These are phyloP conservation scores for Nomada lathburiana DNA, from an alignment of 2,888 invertebrate genomes.

Conservation along the genomic window DNA sequence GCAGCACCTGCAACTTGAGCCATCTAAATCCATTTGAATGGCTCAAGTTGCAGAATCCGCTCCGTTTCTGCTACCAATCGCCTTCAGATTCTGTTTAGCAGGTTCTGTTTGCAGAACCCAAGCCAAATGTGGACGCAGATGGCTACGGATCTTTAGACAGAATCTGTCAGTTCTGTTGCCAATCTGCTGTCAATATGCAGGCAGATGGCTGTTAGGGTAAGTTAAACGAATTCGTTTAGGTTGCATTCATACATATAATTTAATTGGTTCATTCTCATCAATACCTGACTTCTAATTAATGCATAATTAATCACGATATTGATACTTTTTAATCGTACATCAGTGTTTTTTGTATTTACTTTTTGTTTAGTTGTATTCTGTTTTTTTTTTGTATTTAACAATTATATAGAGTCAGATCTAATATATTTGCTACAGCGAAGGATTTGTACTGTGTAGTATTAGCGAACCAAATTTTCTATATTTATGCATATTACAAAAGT, in stretches of 20 bases:
- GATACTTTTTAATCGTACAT: not conserved
- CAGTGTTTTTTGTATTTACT: constrained; percentile 15
- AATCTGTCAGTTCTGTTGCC: too few relatives aligned
- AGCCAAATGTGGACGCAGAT: too few relatives aligned
- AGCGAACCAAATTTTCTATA: constrained; percentile 49
- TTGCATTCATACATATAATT: constrained; percentile 11
- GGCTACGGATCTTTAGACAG: too few relatives aligned
- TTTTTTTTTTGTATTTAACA: not conserved
- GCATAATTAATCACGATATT: constrained; percentile 1
- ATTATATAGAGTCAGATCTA: constrained; percentile 18
- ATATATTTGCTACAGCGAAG: not conserved
- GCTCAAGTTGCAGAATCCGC: too few relatives aligned
- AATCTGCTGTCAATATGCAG: too few relatives aligned
- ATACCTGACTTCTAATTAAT: not conserved
- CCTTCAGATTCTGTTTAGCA: too few relatives aligned
- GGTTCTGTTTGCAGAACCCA: too few relatives aligned
- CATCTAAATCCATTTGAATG: too few relatives aligned
- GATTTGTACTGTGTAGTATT: constrained; percentile 47
- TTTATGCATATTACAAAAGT: constrained; percentile 35
- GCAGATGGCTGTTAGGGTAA: not conserved
- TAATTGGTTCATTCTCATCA: constrained; percentile 20
- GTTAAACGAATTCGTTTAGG: not conserved
- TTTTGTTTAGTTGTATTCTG: constrained; percentile 13
- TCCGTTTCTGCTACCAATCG: too few relatives aligned
- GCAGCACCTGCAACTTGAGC: too few relatives aligned